These are phyloP conservation scores for Trochalopteron elliotii DNA, from an alignment of 2,113 vertebrate genomes.

Conservation along the genomic window DNA sequence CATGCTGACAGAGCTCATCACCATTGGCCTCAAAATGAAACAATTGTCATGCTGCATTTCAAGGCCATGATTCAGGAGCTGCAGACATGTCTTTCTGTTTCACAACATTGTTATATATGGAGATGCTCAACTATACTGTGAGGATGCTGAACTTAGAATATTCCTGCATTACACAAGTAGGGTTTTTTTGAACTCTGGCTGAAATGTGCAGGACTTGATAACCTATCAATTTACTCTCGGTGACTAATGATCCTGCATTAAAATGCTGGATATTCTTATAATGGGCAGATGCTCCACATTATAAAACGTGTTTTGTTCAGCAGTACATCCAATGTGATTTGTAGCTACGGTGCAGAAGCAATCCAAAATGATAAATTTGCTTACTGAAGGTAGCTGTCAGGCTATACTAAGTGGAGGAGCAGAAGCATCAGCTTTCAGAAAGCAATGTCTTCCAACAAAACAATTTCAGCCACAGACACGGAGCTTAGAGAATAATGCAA, in stretches of 20 bases:
- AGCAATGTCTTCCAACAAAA: neutral
- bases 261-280: neutral
- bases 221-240: neutral
- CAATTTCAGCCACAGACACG: neutral
- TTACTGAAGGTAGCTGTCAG: neutral
- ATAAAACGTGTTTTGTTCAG: neutral
- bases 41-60: neutral
- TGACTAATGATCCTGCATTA: neutral
- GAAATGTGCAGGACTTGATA: neutral
- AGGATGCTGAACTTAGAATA: neutral
- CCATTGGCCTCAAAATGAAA: neutral
- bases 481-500: neutral
- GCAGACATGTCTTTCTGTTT: neutral
- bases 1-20: neutral
- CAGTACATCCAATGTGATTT: neutral
- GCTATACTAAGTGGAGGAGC: neutral
- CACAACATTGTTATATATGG: neutral
- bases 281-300: neutral
- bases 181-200: neutral
- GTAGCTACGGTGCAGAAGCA: neutral
- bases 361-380: conserved; percentile 13
- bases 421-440: neutral
- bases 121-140: neutral
- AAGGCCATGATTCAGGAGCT: conserved; percentile 22
- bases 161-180: neutral